These are phyloP conservation scores for Elephas maximus DNA, from an alignment of 2,113 vertebrate species.

Conservation along the genomic window DNA sequence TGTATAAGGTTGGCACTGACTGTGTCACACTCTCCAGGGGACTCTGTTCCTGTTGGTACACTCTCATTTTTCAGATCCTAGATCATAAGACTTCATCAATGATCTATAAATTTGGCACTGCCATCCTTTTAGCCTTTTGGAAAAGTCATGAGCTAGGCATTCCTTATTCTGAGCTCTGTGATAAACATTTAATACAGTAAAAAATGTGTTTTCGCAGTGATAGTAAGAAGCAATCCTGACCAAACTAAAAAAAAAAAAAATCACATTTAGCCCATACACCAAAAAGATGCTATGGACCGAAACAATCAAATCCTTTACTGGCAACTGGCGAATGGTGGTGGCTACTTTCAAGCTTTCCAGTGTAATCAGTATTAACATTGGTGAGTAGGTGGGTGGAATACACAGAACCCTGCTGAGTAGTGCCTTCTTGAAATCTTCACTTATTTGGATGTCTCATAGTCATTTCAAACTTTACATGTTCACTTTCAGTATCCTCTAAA, in stretches of 20 bases:
- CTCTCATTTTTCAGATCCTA: conserved; percentile 17
- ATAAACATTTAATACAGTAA: not conserved
- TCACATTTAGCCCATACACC: not conserved
- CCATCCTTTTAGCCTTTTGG: not conserved
- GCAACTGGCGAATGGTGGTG: not conserved
- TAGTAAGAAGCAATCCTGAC: not conserved
- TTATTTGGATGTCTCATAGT: not conserved
- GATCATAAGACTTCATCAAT: not conserved
- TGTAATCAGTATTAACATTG: not conserved
- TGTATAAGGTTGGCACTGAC: not conserved
- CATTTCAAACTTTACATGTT: not conserved
- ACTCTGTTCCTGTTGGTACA: not conserved
- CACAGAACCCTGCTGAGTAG: not conserved
- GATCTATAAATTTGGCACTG: not conserved
- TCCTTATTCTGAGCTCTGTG: not conserved
- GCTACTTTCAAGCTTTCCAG: not conserved
- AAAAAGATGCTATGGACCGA: not conserved
- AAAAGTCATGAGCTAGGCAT: not conserved
- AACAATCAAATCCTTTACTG: not conserved
- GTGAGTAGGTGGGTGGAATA: not conserved
- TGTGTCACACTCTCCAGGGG: not conserved
- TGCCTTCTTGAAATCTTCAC: not conserved
- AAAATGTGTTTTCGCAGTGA: not conserved
- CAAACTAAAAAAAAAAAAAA: not conserved
- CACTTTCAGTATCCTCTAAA: not conserved